Percentiles rank a stretch among this genome's conserved stretches.
phyloP scores from a whole-genome alignment of 2,797 vertebrate species.

The Cirrhinus molitorella region DNA sequence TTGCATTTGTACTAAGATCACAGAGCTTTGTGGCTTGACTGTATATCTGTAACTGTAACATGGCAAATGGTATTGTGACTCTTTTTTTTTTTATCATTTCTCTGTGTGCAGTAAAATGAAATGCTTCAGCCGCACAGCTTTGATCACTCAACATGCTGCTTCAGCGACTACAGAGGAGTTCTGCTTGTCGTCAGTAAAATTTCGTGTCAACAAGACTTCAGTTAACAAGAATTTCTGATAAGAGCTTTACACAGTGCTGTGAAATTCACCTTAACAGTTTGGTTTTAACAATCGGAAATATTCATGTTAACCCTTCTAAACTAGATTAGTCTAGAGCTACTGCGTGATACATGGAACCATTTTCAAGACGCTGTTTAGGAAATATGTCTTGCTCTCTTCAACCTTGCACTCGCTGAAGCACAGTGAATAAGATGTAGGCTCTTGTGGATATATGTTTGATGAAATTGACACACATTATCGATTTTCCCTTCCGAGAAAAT shows the following conservation, averaged over 20 bases:
- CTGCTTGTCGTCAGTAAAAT: conserved; percentile 26
- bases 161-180: conserved; percentile 16
- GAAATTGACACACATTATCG: conserved; percentile 85
- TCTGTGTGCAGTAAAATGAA: background rate
- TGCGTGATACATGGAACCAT: conserved; percentile 2
- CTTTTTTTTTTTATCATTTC: background rate
- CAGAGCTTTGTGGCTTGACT: conserved; percentile 21
- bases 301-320: background rate
- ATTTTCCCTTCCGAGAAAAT: conserved; percentile 84
- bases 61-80: background rate
- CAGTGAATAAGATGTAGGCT: conserved; percentile 54
- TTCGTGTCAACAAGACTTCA: conserved; percentile 28
- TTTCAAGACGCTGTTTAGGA: conserved; percentile 13
- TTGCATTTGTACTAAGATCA: conserved; percentile 37
- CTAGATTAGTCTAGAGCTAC: conserved; percentile 10
- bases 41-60: conserved; percentile 7
- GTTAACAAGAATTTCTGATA: conserved; percentile 37
- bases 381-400: conserved; percentile 30
- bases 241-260: background rate
- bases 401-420: conserved; percentile 26
- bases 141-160: conserved; percentile 31
- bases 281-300: background rate
- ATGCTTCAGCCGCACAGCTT: conserved; percentile 9
- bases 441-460: conserved; percentile 76
- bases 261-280: conserved; percentile 20